phyloP scores from a whole-genome alignment of 2,888 invertebrate species.

The Nezara viridula region DNA sequence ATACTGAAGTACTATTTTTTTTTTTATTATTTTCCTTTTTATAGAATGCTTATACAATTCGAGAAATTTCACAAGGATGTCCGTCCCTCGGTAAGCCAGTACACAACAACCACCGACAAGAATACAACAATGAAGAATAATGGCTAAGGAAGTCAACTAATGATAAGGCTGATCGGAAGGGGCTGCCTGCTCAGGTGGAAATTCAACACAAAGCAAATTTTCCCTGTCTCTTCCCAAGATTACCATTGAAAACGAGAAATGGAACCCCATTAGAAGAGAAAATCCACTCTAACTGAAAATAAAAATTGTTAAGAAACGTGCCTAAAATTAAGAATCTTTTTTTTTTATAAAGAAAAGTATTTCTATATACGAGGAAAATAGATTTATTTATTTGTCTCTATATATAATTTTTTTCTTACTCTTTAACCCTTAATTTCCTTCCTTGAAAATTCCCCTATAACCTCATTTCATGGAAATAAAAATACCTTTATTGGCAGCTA shows the following conservation, averaged over 20 bases:
- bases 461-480: neutral
- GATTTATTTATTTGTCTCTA: neutral
- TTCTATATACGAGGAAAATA: neutral
- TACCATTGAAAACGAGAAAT: neutral
- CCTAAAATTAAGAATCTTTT: neutral
- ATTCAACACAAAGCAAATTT: slow-evolving; percentile 8
- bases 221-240: neutral
- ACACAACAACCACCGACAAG: neutral
- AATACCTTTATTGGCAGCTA: neutral
- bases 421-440: neutral
- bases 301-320: neutral
- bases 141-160: neutral
- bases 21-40: no score
- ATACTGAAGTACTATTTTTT: no score
- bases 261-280: neutral
- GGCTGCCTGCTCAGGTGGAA: neutral
- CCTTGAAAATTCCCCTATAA: neutral
- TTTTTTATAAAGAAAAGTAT: no score
- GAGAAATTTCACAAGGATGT: neutral
- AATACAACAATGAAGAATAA: neutral
- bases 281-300: neutral
- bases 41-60: neutral
- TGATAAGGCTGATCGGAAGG: neutral
- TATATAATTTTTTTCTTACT: neutral
- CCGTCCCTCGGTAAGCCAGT: neutral